Evolutionary conservation across 2,113 vertebrate species (phyloP), one percentile per base, ranked within the genome.

Genomic region (Mugil cephalus): DNA sequence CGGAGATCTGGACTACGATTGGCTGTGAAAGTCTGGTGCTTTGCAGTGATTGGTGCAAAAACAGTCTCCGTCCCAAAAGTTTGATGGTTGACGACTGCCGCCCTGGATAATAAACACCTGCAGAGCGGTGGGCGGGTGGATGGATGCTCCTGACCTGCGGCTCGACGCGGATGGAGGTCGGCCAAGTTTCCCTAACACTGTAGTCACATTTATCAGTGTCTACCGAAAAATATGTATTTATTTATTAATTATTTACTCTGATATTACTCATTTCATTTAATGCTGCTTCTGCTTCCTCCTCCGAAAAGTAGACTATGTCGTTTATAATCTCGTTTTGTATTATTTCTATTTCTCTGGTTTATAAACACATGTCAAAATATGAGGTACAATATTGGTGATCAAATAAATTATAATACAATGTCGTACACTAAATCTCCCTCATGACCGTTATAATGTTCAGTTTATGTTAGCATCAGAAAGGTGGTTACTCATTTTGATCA

Each of bases 31-130:
- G 56, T 53, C 6, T n/a, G 46, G 46, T 35, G 3, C 67, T 17
- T 18, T 4, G 4, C 12, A 2, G 63, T 5, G 65, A 93, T 94
- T 93, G 91, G 93, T 78, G 54, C 1, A 64, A 73, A 75, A 39
- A 30, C 35, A 35, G 76, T 71, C 77, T 74, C 83, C 77, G 74
- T 84, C 73, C 61, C 39, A 17, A 74, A 87, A 84, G 69, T 85
- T 83, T 84, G 12, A 65, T 76, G 68, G 72, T 80, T 69, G 56
- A 74, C n/a, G 42, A 53, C 19, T 64, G 69, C 59, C 67, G 58
- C 72, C 35, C 53, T 30, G 24, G n/a, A 42, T 0, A n/a, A 21
- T 36, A 10, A 64, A 54, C 87, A 90, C 86, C 83, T 88, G 87
- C 82, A 61, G 61, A 40, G 4, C 8, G 1, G 19, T 47, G n/a